A percentile compares a stretch with the other conserved stretches of the same genome.
Conservation (phyloP, 2,888 invertebrate genomes). For the Brachylomia viminalis region DNA sequence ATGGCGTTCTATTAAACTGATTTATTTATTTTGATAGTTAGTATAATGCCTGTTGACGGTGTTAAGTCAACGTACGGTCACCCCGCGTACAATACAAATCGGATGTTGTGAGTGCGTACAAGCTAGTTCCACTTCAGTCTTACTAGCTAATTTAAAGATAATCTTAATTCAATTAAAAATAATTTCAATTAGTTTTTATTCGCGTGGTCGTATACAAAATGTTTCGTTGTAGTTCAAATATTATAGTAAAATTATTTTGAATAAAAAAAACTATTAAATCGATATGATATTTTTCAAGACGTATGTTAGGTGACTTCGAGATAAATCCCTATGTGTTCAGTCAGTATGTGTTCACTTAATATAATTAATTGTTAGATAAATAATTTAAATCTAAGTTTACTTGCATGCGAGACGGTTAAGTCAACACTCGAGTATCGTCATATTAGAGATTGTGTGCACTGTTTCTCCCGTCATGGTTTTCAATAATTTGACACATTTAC, state of each 20-base stretch:
- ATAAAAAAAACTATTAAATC: constrained; percentile 74
- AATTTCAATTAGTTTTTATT: constrained; percentile 75
- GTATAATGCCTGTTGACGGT: constrained; percentile 46
- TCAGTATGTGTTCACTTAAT: constrained; percentile 86
- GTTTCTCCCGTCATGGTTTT: constrained; percentile 73
- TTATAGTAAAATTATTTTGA: constrained; percentile 84
- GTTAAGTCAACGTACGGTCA: constrained; percentile 17
- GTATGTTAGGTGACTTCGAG: constrained; percentile 63
- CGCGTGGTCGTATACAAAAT: constrained; percentile 78
- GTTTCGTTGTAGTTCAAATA: constrained; percentile 84
- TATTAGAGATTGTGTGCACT: constrained; percentile 52
- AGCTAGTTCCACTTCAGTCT: constrained; percentile 50
- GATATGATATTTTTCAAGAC: constrained; percentile 68
- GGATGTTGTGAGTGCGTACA: constrained; percentile 47
- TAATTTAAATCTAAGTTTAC: constrained; percentile 69
- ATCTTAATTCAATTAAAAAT: constrained; percentile 76
- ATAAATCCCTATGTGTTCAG: constrained; percentile 83
- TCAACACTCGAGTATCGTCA: constrained; percentile 51
- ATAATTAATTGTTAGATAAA: constrained; percentile 72
- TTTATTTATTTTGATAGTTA: constrained; percentile 58
- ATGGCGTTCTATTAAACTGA: constrained; percentile 50
- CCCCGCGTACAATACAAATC: constrained; percentile 30
- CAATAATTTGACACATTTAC: constrained; percentile 61
- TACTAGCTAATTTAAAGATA: constrained; percentile 80
- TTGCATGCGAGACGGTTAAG: constrained; percentile 65